Percentiles rank a stretch among this genome's conserved stretches.
Evolutionary conservation across 2,888 invertebrate species (phyloP).

Genomic region (Chaetoderma sp.): DNA sequence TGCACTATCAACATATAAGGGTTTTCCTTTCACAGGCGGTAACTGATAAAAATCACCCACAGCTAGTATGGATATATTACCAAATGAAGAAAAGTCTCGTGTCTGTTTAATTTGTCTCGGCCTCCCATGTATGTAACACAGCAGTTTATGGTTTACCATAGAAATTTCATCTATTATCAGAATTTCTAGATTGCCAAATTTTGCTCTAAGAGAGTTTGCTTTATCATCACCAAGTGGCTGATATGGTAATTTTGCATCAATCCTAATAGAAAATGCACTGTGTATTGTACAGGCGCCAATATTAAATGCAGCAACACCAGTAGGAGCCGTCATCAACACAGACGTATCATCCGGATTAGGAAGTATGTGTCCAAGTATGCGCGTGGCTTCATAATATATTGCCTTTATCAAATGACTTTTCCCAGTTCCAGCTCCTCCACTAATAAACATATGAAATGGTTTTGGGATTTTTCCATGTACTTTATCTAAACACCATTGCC

Average conservation of each 20-base stretch:
- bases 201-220: not conserved
- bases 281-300: slow-evolving; percentile 17
- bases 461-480: slow-evolving; percentile 1
- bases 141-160: slow-evolving; percentile 50
- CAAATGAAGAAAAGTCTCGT: too few relatives aligned
- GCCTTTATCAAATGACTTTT: slow-evolving; percentile 12
- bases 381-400: slow-evolving; percentile 21
- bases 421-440: slow-evolving; percentile 14
- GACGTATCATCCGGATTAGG: slow-evolving; percentile 12
- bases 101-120: slow-evolving; percentile 50
- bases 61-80: slow-evolving; percentile 15
- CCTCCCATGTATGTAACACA: slow-evolving; percentile 49
- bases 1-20: not conserved
- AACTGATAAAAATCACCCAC: slow-evolving; percentile 28
- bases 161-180: slow-evolving; percentile 64
- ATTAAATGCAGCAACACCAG: slow-evolving; percentile 21
- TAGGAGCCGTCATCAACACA: slow-evolving; percentile 10
- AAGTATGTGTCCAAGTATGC: slow-evolving; percentile 5
- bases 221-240: slow-evolving; percentile 13
- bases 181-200: slow-evolving; percentile 27
- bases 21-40: not conserved
- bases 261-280: slow-evolving; percentile 10
- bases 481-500: slow-evolving; percentile 15
- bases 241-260: slow-evolving; percentile 5
- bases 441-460: slow-evolving; percentile 19